These are phyloP conservation scores for Polyergus mexicanus DNA, from an alignment of 1,140 invertebrate genomes.

Conservation along the genomic window DNA sequence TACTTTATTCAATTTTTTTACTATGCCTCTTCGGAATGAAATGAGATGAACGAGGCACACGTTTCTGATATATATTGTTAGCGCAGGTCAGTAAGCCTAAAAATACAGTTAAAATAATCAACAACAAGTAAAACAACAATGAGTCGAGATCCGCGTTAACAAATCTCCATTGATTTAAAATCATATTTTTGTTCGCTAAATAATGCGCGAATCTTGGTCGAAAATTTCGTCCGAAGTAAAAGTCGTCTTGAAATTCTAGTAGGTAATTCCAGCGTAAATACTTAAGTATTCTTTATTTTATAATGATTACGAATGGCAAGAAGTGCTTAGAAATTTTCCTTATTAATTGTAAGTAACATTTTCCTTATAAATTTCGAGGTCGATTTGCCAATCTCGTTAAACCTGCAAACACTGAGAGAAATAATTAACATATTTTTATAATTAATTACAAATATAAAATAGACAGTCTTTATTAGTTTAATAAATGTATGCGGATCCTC, in stretches of 20 bases:
- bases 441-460: slow-evolving; percentile 51
- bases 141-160: slow-evolving; percentile 67
- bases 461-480: slow-evolving; percentile 66
- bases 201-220: slow-evolving; percentile 18
- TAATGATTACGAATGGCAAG: neutral
- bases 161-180: slow-evolving; percentile 8
- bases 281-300: neutral
- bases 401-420: slow-evolving; percentile 3
- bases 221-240: slow-evolving; percentile 17
- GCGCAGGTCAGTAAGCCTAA: slow-evolving; percentile 40
- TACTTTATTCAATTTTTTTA: slow-evolving; percentile 74
- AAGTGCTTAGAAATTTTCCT: neutral
- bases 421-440: slow-evolving; percentile 35
- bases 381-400: neutral
- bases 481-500: slow-evolving; percentile 40
- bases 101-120: slow-evolving; percentile 78
- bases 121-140: slow-evolving; percentile 83
- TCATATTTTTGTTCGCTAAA: neutral
- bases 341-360: neutral
- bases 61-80: slow-evolving; percentile 25
- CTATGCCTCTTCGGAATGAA: slow-evolving; percentile 41
- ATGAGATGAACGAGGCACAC: slow-evolving; percentile 17
- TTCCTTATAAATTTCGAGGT: slow-evolving; percentile 22
- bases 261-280: neutral
- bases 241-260: neutral